These are phyloP conservation scores for Dunckerocampus dactyliophorus DNA, from an alignment of 2,113 vertebrate genomes.

Conservation along the genomic window DNA sequence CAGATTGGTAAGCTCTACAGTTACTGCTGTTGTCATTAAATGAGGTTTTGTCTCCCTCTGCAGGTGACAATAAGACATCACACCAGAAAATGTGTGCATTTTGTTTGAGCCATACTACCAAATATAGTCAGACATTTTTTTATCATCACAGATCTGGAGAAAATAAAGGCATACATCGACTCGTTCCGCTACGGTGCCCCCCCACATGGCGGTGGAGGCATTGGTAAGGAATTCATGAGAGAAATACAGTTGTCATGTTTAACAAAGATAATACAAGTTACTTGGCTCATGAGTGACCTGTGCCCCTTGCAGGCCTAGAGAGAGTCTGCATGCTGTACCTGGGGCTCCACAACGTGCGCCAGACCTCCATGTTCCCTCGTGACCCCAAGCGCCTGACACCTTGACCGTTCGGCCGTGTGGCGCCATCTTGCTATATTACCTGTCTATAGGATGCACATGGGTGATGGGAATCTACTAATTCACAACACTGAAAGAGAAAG, in stretches of 20 bases:
- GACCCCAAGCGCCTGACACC: conserved; percentile 96
- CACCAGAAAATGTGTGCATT: background rate
- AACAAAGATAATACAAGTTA: background rate
- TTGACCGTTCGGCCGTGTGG: conserved; percentile 52
- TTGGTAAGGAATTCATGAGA: conserved; percentile 74
- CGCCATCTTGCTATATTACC: background rate
- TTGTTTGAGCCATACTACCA: background rate
- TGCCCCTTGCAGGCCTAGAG: conserved; percentile 82
- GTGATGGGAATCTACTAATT: conserved; percentile 37
- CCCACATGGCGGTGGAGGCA: conserved; percentile 94
- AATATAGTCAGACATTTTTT: background rate
- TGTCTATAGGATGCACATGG: conserved; percentile 12
- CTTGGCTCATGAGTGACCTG: background rate
- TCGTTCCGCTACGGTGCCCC: conserved; percentile 96
- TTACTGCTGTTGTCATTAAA: too few species aligned
- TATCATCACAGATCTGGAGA: conserved; percentile 85
- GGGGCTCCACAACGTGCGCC: conserved; percentile 92
- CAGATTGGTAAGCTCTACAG: conserved; percentile 80
- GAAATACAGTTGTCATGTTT: background rate
- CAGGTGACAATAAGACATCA: background rate
- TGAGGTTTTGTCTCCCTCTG: conserved; percentile 36
- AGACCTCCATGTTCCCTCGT: conserved; percentile 98
- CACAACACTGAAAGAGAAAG: conserved; percentile 12
- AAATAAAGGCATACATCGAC: conserved; percentile 96
- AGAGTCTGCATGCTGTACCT: conserved; percentile 97